phyloP scores from a whole-genome alignment of 2,888 invertebrate species.

The Dasysyrphus albostriatus region DNA sequence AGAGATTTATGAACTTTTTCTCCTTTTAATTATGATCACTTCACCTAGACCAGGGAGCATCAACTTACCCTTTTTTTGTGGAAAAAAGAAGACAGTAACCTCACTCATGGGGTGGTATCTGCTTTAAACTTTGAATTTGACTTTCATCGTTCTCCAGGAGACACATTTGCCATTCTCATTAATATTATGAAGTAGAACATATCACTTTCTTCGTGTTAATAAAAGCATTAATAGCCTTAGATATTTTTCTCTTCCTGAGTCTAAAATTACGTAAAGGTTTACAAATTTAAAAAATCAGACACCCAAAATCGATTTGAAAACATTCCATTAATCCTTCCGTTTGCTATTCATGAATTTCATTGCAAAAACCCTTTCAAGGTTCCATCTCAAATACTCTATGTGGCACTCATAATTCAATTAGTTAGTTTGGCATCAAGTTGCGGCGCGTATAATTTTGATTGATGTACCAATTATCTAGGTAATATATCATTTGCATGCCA shows the following conservation, averaged over 20 bases:
- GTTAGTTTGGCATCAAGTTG: conserved; percentile 64
- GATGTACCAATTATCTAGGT: conserved; percentile 82
- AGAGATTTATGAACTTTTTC: conserved; percentile 81
- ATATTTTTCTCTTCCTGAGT: background rate
- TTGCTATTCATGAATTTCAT: background rate
- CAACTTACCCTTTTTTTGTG: background rate
- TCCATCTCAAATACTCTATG: conserved; percentile 47
- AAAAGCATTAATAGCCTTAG: background rate
- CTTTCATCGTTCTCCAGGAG: no score
- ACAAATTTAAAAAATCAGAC: conserved; percentile 20
- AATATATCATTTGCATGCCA: conserved; percentile 82
- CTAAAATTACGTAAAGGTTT: background rate
- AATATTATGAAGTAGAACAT: background rate
- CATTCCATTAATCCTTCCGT: conserved; percentile 28
- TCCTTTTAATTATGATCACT: conserved; percentile 43
- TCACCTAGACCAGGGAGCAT: conserved; percentile 25
- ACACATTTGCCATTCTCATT: no score
- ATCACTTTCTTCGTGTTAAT: background rate
- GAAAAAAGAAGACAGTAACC: conserved; percentile 9
- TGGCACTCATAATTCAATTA: conserved; percentile 72
- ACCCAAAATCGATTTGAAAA: background rate
- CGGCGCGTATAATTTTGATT: conserved; percentile 82
- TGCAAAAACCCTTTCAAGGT: conserved; percentile 59
- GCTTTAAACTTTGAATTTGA: background rate
- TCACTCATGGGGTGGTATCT: background rate